Conservation (phyloP, 2,797 vertebrate species). For the Linurgus olivaceus region DNA sequence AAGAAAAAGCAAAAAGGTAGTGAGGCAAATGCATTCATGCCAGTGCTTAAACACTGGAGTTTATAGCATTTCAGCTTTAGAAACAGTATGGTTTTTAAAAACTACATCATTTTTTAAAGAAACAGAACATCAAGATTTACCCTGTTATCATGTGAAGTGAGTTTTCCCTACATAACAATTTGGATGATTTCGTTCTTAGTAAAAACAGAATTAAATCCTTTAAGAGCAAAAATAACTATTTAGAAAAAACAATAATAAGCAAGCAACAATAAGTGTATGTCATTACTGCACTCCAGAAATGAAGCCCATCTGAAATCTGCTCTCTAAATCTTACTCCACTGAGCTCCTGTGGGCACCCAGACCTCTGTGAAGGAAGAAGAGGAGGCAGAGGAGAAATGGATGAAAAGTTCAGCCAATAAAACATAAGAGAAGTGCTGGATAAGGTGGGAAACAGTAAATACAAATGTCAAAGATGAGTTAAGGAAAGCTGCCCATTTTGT, state of each 20-base stretch:
- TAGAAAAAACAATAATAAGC: neutral
- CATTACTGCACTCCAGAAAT: neutral
- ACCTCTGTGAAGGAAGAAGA: neutral
- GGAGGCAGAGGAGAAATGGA: neutral
- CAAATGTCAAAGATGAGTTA: neutral
- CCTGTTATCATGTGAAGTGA: neutral
- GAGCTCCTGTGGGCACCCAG: neutral
- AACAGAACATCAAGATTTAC: neutral
- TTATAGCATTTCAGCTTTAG: neutral
- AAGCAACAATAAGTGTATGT: neutral
- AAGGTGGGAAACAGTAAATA: neutral
- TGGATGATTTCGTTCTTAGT: neutral
- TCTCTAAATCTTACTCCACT: neutral
- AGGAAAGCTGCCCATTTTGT: neutral
- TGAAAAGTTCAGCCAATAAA: neutral
- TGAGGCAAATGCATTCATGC: neutral
- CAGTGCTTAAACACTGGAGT: neutral
- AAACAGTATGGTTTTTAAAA: neutral
- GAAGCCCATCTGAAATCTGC: neutral
- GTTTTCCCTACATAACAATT: neutral
- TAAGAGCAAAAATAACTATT: neutral
- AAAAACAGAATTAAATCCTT: conserved; percentile 13
- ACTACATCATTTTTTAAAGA: neutral
- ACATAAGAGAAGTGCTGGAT: neutral
- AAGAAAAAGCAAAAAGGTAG: neutral